Conservation (phyloP, 2,797 vertebrate genomes). For the Stomatorhinus walkeri region DNA sequence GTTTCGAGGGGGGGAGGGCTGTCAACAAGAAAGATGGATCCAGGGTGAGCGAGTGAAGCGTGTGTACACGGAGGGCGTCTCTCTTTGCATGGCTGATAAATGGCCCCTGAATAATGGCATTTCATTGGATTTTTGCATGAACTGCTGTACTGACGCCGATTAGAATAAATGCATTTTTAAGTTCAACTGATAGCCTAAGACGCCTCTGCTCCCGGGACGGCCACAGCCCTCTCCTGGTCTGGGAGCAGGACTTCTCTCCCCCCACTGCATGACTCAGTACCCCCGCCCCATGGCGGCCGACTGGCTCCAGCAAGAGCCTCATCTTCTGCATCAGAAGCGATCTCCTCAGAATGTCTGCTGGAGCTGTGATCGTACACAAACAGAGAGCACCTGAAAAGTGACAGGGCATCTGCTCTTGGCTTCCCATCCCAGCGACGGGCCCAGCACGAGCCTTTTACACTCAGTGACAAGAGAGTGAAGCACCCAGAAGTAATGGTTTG, state of each 20-base stretch:
- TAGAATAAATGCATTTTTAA: not conserved
- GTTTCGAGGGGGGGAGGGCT: not conserved
- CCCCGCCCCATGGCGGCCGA: not conserved
- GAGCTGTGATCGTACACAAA: constrained; percentile 40
- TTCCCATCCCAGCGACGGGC: not conserved
- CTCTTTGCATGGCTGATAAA: not conserved
- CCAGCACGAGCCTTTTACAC: not conserved
- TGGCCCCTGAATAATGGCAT: not conserved
- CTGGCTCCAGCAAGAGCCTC: not conserved
- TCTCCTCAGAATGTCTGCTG: not conserved
- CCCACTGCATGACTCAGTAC: not conserved
- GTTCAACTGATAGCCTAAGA: constrained; percentile 24
- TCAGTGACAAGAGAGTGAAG: not conserved
- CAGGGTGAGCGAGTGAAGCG: not conserved
- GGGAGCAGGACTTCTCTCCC: not conserved
- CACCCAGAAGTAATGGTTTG: not conserved
- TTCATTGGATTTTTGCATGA: not conserved
- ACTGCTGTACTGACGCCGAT: not conserved
- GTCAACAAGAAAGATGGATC: not conserved
- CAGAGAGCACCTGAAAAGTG: constrained; percentile 28
- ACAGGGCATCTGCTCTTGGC: constrained; percentile 34
- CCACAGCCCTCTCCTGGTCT: not conserved
- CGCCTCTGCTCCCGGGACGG: constrained; percentile 12
- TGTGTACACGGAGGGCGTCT: not conserved
- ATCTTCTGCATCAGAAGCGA: not conserved